A percentile compares a stretch with the other conserved stretches of the same genome.
Conservation (phyloP, 2,888 invertebrate species). For the Tetranychus piercei region DNA sequence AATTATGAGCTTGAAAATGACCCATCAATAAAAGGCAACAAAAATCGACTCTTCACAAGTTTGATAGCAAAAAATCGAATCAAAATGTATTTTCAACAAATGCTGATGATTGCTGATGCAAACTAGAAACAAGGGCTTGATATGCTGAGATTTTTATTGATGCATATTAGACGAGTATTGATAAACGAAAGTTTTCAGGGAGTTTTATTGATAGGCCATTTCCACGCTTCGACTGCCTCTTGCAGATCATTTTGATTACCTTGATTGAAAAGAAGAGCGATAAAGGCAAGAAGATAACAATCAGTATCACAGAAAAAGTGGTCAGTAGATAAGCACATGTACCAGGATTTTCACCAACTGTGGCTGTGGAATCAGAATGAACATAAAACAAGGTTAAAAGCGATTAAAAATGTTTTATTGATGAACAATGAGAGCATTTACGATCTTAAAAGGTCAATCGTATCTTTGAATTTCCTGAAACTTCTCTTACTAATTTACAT, state of each 20-base stretch:
- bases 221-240: no score
- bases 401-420: no score
- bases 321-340: conserved; percentile 7
- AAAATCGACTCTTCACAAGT: background rate
- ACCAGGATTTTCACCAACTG: conserved; percentile 2
- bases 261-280: conserved; percentile 10
- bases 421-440: no score
- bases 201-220: no score
- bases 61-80: background rate
- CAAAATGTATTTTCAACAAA: background rate
- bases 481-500: no score
- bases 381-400: background rate
- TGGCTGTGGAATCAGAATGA: background rate
- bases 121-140: background rate
- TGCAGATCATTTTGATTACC: background rate
- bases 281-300: conserved; percentile 9
- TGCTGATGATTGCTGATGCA: background rate
- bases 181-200: background rate
- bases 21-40: background rate
- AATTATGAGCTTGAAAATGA: background rate
- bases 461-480: no score
- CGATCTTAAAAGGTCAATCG: no score
- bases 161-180: no score
- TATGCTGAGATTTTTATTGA: background rate
- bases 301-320: conserved; percentile 7